phyloP scores from a whole-genome alignment of 2,888 invertebrate genomes.

The Laspeyria flexula region DNA sequence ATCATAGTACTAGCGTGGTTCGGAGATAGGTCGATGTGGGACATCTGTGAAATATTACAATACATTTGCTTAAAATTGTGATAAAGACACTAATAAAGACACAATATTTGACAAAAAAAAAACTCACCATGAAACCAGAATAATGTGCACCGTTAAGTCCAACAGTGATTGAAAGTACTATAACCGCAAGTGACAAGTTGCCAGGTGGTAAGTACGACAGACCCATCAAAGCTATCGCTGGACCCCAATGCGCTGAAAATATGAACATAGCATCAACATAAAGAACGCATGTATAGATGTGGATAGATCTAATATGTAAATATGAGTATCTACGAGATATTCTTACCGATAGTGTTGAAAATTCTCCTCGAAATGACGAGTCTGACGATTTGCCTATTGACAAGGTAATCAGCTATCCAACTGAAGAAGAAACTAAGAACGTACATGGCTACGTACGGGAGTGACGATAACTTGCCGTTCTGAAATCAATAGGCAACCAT shows the following conservation, averaged over 20 bases:
- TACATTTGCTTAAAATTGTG: neutral
- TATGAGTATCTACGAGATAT: neutral
- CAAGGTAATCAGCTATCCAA: slow-evolving; percentile 87
- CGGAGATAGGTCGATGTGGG: slow-evolving; percentile 94
- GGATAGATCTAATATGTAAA: too few relatives aligned
- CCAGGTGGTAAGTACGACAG: slow-evolving; percentile 86
- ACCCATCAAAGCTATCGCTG: slow-evolving; percentile 88
- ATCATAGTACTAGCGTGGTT: slow-evolving; percentile 94
- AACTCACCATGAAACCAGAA: slow-evolving; percentile 89
- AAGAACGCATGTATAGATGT: too few relatives aligned
- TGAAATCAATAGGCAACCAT: slow-evolving; percentile 50
- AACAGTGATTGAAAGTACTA: slow-evolving; percentile 89
- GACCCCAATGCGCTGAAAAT: slow-evolving; percentile 87
- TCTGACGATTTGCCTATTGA: slow-evolving; percentile 82
- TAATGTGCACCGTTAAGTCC: slow-evolving; percentile 91
- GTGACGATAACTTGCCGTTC: slow-evolving; percentile 89
- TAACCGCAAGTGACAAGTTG: slow-evolving; percentile 86
- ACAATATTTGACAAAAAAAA: neutral
- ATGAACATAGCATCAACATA: too few relatives aligned
- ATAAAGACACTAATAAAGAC: neutral
- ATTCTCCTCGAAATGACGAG: slow-evolving; percentile 87
- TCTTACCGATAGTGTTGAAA: slow-evolving; percentile 88
- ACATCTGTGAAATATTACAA: slow-evolving; percentile 78
- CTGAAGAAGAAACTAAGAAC: slow-evolving; percentile 90
- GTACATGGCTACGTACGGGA: slow-evolving; percentile 92